A percentile compares a stretch with the other conserved stretches of the same genome.
phyloP scores from a whole-genome alignment of 2,888 invertebrate species.

The Nomada ruficornis region DNA sequence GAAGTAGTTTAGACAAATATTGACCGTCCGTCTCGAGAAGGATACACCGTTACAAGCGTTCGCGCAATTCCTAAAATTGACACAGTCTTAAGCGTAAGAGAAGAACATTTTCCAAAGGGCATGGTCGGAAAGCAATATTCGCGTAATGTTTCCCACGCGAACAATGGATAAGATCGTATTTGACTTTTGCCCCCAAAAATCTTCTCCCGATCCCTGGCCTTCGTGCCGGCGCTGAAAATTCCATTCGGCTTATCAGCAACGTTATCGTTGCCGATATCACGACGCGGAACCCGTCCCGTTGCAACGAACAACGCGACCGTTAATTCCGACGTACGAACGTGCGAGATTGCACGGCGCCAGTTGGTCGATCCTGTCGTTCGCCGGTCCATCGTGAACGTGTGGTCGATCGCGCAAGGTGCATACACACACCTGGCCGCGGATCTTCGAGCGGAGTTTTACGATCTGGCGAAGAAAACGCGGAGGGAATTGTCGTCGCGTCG shows the following conservation, averaged over 20 bases:
- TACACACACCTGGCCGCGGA: not conserved
- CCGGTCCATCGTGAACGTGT: slow-evolving; percentile 9
- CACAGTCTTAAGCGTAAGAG: too few relatives aligned
- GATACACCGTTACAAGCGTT: too few relatives aligned
- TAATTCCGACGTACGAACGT: slow-evolving; percentile 1
- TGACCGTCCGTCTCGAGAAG: too few relatives aligned
- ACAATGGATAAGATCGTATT: too few relatives aligned
- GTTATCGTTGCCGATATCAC: slow-evolving; percentile 9
- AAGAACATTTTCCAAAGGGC: too few relatives aligned
- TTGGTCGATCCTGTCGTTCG: slow-evolving; percentile 20
- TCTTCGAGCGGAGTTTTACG: slow-evolving; percentile 43
- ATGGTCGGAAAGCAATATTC: too few relatives aligned
- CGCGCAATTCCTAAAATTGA: too few relatives aligned
- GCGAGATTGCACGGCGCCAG: not conserved
- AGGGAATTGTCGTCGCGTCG: slow-evolving; percentile 51
- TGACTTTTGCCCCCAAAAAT: too few relatives aligned
- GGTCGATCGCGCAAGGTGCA: too few relatives aligned
- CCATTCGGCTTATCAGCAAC: slow-evolving; percentile 1
- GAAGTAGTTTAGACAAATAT: too few relatives aligned
- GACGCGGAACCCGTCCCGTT: not conserved
- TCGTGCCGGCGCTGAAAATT: not conserved
- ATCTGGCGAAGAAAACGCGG: slow-evolving; percentile 30
- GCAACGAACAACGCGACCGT: slow-evolving; percentile 8
- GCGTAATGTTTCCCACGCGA: too few relatives aligned
- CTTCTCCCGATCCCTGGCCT: not conserved